Conservation (phyloP, 2,113 vertebrate genomes). For the Pyxicephalus adspersus region DNA sequence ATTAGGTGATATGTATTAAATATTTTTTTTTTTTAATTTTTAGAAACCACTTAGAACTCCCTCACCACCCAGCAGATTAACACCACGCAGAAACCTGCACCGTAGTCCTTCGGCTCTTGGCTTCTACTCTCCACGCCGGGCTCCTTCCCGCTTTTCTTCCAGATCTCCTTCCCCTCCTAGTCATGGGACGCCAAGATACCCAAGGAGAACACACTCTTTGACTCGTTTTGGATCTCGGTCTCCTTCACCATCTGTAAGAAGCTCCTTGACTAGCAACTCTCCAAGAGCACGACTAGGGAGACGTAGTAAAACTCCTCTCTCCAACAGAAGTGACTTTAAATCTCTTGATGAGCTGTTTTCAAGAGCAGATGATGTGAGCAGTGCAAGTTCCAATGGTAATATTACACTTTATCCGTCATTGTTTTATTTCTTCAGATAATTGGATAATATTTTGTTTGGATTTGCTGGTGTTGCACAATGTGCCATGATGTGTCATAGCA, state of each 20-base stretch:
- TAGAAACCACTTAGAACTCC: background rate
- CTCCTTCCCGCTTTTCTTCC: background rate
- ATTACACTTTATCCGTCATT: slow-evolving; percentile 6
- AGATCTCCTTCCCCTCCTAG: background rate
- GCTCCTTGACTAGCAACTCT: background rate
- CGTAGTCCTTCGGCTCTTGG: background rate
- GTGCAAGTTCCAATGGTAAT: slow-evolving; percentile 72
- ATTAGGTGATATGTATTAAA: background rate
- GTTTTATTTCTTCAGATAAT: background rate
- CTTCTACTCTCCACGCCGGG: background rate
- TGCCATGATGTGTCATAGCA: too few relatives aligned
- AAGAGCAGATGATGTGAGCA: slow-evolving; percentile 59
- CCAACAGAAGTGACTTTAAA: slow-evolving; percentile 64
- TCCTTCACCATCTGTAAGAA: background rate
- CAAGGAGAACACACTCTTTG: background rate
- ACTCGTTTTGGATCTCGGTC: accelerated
- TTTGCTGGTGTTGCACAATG: too few relatives aligned
- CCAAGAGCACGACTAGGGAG: background rate
- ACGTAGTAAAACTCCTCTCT: slow-evolving; percentile 59
- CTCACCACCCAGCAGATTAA: slow-evolving; percentile 34
- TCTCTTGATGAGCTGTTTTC: slow-evolving; percentile 77
- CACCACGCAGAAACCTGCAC: slow-evolving; percentile 57
- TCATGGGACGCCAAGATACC: background rate
- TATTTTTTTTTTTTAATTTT: background rate
- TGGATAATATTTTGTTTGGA: background rate